These are phyloP conservation scores for Marmota flaviventris DNA, from an alignment of 2,113 vertebrate genomes.

Conservation along the genomic window DNA sequence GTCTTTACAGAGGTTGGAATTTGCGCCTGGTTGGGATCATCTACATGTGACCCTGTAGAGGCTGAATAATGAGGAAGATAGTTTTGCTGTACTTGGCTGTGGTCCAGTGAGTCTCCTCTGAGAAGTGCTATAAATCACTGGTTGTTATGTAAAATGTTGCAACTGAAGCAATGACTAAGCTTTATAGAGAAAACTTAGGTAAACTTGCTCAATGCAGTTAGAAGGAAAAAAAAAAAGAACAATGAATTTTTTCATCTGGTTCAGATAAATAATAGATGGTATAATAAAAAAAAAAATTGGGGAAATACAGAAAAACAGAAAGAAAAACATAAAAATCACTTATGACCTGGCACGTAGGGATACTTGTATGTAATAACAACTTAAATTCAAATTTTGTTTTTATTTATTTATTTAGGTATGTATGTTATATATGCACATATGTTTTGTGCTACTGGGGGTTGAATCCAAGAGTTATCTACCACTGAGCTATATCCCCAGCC, in stretches of 20 bases:
- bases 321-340: conserved; percentile 38
- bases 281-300: not conserved
- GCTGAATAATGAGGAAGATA: conserved; percentile 5
- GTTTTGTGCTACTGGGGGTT: too few species aligned
- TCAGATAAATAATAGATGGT: not conserved
- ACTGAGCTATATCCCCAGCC: too few species aligned
- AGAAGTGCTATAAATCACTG: conserved; percentile 56
- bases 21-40: conserved; percentile 46
- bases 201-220: conserved; percentile 30
- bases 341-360: not conserved
- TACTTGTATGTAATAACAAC: not conserved
- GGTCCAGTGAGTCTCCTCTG: conserved; percentile 40
- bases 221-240: not conserved
- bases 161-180: not conserved
- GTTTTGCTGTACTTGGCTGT: conserved; percentile 30
- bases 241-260: not conserved
- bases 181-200: conserved; percentile 42
- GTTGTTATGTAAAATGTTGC: conserved; percentile 27
- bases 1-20: not conserved
- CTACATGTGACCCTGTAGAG: not conserved
- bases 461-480: too few species aligned
- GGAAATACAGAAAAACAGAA: conserved; percentile 4
- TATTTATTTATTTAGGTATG: too few species aligned
- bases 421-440: too few species aligned
- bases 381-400: conserved; percentile 7